Evolutionary conservation across 2,113 vertebrate genomes (phyloP).

Genomic region (Xenotilapia leptura): DNA sequence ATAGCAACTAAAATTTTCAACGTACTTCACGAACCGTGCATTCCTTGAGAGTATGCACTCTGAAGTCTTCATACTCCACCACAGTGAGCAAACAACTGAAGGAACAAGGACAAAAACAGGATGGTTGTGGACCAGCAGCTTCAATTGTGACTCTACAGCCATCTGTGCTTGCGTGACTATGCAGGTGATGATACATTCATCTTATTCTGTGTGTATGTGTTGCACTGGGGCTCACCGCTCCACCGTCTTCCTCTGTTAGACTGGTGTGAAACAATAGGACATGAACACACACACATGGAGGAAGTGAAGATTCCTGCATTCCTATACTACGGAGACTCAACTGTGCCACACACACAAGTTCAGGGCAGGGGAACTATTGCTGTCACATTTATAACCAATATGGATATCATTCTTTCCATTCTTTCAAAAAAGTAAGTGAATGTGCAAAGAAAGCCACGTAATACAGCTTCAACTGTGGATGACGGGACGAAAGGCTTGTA

Average conservation of each 20-base stretch:
- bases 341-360: constrained; percentile 11
- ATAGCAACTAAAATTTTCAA: not conserved
- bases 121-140: constrained; percentile 22
- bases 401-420: not conserved
- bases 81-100: constrained; percentile 22
- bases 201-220: constrained; percentile 6
- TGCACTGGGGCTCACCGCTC: not conserved
- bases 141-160: not conserved
- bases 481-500: not conserved
- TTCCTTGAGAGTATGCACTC: not conserved
- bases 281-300: constrained; percentile 17
- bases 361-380: not conserved
- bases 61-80: not conserved
- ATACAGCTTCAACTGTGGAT: not conserved
- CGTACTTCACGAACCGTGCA: not conserved
- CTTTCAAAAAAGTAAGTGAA: not conserved
- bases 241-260: constrained; percentile 24
- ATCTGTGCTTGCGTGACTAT: constrained; percentile 10
- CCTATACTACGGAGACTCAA: constrained; percentile 31
- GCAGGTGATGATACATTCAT: constrained; percentile 13
- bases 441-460: not conserved
- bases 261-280: constrained; percentile 54
- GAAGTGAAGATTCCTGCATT: constrained; percentile 56
- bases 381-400: not conserved
- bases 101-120: constrained; percentile 50